Evolutionary conservation across 1,140 invertebrate species (phyloP).

Genomic region (Nephila pilipes): DNA sequence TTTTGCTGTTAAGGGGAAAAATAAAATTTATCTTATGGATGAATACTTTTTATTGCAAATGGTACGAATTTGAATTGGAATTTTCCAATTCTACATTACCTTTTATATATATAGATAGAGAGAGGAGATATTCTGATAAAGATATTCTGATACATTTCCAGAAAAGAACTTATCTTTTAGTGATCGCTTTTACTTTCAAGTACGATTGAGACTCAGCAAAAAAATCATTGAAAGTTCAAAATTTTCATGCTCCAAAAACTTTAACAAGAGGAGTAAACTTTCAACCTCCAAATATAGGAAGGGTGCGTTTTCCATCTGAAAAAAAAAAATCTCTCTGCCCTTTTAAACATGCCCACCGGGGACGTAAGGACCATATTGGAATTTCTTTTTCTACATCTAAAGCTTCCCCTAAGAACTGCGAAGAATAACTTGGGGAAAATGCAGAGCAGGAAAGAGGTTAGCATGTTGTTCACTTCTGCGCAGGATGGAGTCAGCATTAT

Average conservation of each 20-base stretch:
- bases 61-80: too few species aligned
- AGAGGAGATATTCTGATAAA: too few species aligned
- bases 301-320: background rate
- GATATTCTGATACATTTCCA: background rate
- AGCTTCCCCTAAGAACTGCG: background rate
- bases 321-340: background rate
- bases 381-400: slow-evolving; percentile 29
- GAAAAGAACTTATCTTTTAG: background rate
- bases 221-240: slow-evolving; percentile 4
- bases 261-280: slow-evolving; percentile 45
- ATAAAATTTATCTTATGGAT: too few species aligned
- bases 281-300: slow-evolving; percentile 2
- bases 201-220: background rate
- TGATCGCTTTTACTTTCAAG: background rate
- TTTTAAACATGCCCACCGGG: slow-evolving; percentile 38
- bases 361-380: background rate
- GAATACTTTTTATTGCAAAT: too few species aligned
- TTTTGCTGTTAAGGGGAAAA: too few species aligned
- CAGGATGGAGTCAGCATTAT: background rate
- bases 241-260: slow-evolving; percentile 30
- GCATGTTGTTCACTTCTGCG: background rate
- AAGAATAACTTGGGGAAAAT: background rate
- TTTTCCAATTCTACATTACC: too few species aligned
- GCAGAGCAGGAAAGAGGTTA: background rate
- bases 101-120: too few species aligned